A percentile compares a stretch with the other conserved stretches of the same genome.
These are phyloP conservation scores for Torymus texanus DNA, from an alignment of 2,888 invertebrate species.

Conservation along the genomic window DNA sequence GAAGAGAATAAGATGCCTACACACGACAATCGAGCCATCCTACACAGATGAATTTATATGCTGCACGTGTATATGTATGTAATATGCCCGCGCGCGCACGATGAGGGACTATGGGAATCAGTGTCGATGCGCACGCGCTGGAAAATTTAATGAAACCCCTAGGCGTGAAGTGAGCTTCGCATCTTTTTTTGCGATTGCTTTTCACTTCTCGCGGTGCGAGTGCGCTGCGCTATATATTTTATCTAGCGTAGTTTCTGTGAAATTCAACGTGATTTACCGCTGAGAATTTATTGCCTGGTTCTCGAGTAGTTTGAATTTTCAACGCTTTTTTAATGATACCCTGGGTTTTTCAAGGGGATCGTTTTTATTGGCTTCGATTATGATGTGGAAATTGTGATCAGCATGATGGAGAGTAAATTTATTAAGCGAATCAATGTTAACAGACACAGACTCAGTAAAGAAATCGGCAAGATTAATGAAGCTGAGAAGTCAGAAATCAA, in stretches of 20 bases:
- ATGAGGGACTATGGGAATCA: background rate
- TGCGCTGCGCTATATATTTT: background rate
- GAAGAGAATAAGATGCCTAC: background rate
- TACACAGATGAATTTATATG: too few relatives aligned
- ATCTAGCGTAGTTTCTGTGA: background rate
- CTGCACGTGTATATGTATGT: too few relatives aligned
- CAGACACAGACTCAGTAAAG: slow-evolving; percentile 58
- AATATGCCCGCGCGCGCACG: too few relatives aligned
- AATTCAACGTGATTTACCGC: background rate
- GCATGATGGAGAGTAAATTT: slow-evolving; percentile 6
- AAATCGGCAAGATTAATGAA: slow-evolving; percentile 60
- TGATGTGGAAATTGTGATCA: too few relatives aligned
- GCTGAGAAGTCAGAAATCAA: slow-evolving; percentile 60
- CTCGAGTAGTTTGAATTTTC: too few relatives aligned
- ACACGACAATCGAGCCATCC: too few relatives aligned
- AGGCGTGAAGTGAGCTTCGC: slow-evolving; percentile 9
- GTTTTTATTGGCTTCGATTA: too few relatives aligned
- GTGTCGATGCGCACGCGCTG: background rate
- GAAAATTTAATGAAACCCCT: slow-evolving; percentile 24
- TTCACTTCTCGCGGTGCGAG: slow-evolving; percentile 1
- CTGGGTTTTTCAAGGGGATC: too few relatives aligned
- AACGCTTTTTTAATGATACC: too few relatives aligned
- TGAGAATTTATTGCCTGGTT: background rate
- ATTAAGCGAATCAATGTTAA: slow-evolving; percentile 60
- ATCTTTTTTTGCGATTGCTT: slow-evolving; percentile 3